A percentile compares a stretch with the other conserved stretches of the same genome.
Conservation (phyloP, 2,888 invertebrate species). For the Allolobophora icterica region DNA sequence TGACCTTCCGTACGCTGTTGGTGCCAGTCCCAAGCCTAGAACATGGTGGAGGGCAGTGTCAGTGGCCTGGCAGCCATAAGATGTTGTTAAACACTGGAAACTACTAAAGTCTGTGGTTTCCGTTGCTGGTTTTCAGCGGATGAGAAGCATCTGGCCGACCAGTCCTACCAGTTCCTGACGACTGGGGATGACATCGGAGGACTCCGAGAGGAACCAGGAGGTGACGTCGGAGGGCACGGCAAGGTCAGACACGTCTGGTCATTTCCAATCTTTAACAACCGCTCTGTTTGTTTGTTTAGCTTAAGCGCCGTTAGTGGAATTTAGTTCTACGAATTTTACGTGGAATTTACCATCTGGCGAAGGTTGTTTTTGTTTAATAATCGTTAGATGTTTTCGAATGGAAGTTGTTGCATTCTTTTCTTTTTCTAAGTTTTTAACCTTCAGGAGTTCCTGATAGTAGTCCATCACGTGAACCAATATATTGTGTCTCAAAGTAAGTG, state of each 20-base stretch:
- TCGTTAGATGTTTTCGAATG: not conserved
- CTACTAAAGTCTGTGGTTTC: no score
- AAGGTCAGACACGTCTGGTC: not conserved
- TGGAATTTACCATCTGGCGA: not conserved
- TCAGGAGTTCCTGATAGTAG: no score
- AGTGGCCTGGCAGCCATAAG: no score
- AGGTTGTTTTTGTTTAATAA: not conserved
- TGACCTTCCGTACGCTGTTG: no score
- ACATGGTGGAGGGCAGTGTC: no score
- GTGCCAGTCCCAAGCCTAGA: no score
- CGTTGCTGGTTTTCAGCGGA: conserved; percentile 23
- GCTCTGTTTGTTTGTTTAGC: not conserved
- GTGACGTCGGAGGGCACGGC: not conserved
- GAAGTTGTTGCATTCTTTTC: not conserved
- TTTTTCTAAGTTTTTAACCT: not conserved
- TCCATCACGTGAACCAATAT: no score
- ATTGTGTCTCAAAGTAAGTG: not conserved
- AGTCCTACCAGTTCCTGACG: conserved; percentile 44
- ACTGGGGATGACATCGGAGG: conserved; percentile 46
- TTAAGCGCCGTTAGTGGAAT: not conserved
- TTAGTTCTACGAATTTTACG: no score
- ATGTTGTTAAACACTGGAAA: no score
- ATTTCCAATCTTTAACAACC: not conserved
- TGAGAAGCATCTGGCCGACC: conserved; percentile 40
- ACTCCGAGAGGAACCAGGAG: conserved; percentile 42